These are phyloP conservation scores for Silurus meridionalis DNA, from an alignment of 2,113 vertebrate genomes.

Conservation along the genomic window DNA sequence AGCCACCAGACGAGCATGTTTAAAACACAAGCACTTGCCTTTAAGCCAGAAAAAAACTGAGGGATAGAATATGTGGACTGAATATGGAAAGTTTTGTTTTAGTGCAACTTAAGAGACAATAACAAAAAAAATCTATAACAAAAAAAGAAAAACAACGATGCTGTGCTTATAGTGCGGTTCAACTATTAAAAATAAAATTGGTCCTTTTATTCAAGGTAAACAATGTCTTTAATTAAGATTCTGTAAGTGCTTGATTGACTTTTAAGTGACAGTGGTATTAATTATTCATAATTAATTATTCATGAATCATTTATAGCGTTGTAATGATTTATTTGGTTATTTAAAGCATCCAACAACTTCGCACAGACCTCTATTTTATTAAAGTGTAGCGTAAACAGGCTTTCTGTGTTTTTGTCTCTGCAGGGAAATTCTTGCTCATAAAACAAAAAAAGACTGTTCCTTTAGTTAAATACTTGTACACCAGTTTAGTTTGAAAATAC, in stretches of 20 bases:
- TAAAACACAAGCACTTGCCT: background rate
- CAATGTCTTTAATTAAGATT: background rate
- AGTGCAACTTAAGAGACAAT: background rate
- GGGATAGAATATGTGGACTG: background rate
- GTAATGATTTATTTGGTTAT: background rate
- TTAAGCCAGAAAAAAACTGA: background rate
- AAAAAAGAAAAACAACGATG: background rate
- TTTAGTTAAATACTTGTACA: background rate
- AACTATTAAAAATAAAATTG: background rate
- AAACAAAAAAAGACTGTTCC: background rate
- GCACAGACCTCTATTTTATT: background rate
- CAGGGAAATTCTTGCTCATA: background rate
- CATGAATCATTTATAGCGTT: too few species aligned
- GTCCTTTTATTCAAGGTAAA: background rate
- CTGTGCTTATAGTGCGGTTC: background rate
- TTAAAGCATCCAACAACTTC: background rate
- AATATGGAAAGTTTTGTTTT: background rate
- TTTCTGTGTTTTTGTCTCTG: background rate
- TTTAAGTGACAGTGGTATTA: too few species aligned
- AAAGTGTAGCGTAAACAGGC: background rate
- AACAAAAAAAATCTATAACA: too few species aligned
- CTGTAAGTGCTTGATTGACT: background rate
- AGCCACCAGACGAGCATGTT: background rate
- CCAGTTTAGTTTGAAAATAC: background rate
- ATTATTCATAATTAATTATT: too few species aligned